Evolutionary conservation across 2,888 invertebrate genomes (phyloP).

Genomic region (Cosmorhoe ocellata): DNA sequence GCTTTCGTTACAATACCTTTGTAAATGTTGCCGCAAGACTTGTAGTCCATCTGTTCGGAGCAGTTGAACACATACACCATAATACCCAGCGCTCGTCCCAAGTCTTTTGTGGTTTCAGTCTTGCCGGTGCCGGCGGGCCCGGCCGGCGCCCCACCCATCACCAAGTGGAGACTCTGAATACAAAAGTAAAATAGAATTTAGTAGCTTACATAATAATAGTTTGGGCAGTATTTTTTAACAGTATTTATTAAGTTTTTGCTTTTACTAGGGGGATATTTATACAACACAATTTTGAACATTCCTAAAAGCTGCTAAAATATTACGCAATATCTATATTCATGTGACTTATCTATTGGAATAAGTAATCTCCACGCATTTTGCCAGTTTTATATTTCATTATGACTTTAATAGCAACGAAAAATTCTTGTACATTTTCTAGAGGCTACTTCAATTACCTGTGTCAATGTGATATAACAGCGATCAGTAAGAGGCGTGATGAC

Average conservation of each 20-base stretch:
- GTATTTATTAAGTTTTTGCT: too few relatives aligned
- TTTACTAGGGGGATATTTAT: too few relatives aligned
- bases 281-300: too few relatives aligned
- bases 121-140: constrained; percentile 98
- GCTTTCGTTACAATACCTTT: constrained; percentile 86
- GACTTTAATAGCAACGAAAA: too few relatives aligned
- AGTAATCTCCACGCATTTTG: too few relatives aligned
- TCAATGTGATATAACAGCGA: constrained; percentile 96
- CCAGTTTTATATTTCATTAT: too few relatives aligned
- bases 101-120: constrained; percentile 98
- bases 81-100: constrained; percentile 95
- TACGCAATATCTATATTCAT: too few relatives aligned
- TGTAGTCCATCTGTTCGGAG: constrained; percentile 98
- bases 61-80: constrained; percentile 99
- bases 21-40: constrained; percentile 96
- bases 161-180: constrained; percentile 94
- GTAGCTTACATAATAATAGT: too few relatives aligned
- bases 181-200: background rate
- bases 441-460: constrained; percentile 82
- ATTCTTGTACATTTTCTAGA: too few relatives aligned
- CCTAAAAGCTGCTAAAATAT: too few relatives aligned
- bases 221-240: too few relatives aligned
- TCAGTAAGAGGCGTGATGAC: constrained; percentile 98
- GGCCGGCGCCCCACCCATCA: constrained; percentile 98
- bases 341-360: too few relatives aligned